Evolutionary conservation across 2,113 vertebrate species (phyloP).

Genomic region (Pedetes capensis): DNA sequence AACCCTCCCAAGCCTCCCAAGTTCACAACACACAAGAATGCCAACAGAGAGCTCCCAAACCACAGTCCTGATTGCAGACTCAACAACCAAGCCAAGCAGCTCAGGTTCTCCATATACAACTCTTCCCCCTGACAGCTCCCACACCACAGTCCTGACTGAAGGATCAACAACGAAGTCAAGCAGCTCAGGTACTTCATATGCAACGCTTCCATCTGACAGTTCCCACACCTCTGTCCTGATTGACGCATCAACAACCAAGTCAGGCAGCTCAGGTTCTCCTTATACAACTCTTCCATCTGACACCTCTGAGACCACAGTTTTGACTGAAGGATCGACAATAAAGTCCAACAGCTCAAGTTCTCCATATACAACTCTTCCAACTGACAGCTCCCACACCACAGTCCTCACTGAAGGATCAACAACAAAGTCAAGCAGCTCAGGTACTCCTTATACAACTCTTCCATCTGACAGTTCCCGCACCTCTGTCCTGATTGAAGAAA

Average conservation of each 20-base stretch:
- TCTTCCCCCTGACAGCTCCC: accelerated
- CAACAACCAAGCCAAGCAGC: background rate
- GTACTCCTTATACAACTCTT: accelerated
- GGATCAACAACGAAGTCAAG: background rate
- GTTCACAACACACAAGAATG: background rate
- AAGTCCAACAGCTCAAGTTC: too few species aligned
- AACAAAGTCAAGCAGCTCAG: too few species aligned
- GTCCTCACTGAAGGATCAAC: too few species aligned
- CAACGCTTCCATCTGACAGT: accelerated
- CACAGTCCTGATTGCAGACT: background rate
- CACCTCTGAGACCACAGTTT: too few species aligned
- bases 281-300: too few species aligned
- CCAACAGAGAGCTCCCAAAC: background rate
- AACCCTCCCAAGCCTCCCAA: background rate
- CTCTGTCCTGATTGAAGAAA: accelerated
- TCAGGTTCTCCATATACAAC: background rate
- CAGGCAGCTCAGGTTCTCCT: too few species aligned
- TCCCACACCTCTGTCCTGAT: background rate
- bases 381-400: too few species aligned
- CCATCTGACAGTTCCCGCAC: background rate
- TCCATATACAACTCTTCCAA: too few species aligned
- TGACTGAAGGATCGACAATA: too few species aligned
- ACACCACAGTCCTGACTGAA: background rate
- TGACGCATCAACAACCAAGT: background rate
- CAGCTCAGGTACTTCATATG: background rate